Conservation (phyloP, 2,113 vertebrate species). For the Crotalus tigris region DNA sequence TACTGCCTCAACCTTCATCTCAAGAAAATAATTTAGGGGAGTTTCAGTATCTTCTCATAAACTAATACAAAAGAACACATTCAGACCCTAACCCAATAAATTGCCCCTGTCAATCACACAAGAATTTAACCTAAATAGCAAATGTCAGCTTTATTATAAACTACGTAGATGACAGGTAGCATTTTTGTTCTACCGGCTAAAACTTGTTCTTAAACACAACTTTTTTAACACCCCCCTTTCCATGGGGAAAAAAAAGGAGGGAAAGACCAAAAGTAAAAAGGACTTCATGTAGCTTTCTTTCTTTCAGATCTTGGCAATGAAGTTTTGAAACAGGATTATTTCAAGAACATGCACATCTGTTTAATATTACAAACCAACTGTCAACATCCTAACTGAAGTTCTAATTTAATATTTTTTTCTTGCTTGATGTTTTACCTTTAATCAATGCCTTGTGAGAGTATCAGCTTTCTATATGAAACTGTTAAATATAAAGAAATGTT, state of each 20-base stretch:
- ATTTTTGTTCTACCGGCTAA: conserved; percentile 25
- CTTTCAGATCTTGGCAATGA: conserved; percentile 58
- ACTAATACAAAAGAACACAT: conserved; percentile 3
- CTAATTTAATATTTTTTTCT: conserved; percentile 98
- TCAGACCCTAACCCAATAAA: conserved; percentile 19
- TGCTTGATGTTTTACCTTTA: conserved; percentile 99
- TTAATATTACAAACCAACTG: conserved; percentile 92
- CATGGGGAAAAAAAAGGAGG: not conserved
- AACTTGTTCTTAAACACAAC: conserved; percentile 12
- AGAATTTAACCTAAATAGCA: conserved; percentile 7
- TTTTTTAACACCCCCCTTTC: conserved; percentile 9
- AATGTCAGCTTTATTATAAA: conserved; percentile 36
- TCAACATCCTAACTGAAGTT: conserved; percentile 96
- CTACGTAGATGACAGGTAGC: conserved; percentile 16
- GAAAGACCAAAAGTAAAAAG: conserved; percentile 49
- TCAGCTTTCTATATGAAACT: conserved; percentile 95
- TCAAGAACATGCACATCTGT: conserved; percentile 91
- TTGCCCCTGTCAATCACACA: conserved; percentile 15
- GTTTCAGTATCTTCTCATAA: not conserved
- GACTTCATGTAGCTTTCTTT: conserved; percentile 78
- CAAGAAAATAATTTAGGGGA: not conserved
- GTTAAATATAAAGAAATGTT: conserved; percentile 98
- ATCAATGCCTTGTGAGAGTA: conserved; percentile 94
- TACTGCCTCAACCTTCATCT: not conserved
- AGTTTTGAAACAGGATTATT: conserved; percentile 78